phyloP scores from a whole-genome alignment of 2,113 vertebrate species.

The Nymphicus hollandicus region DNA sequence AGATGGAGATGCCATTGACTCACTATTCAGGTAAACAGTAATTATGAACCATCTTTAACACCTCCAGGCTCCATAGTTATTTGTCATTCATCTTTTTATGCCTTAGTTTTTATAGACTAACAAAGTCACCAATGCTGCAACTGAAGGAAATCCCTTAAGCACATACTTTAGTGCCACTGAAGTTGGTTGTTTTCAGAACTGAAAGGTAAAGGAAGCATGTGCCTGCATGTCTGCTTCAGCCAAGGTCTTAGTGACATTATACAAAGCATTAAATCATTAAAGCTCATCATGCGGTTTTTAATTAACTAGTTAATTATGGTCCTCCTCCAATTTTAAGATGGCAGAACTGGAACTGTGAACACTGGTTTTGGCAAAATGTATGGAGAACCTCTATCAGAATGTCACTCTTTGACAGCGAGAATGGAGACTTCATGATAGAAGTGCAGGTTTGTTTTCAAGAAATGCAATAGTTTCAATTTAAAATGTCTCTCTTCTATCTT shows the following conservation, averaged over 20 bases:
- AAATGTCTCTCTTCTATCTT: not conserved
- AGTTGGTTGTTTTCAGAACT: not conserved
- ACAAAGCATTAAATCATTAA: not conserved
- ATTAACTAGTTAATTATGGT: not conserved
- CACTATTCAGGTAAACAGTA: conserved; percentile 76
- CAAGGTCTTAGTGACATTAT: not conserved
- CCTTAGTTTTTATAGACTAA: not conserved
- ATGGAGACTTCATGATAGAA: fast-evolving
- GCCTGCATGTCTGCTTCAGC: not conserved
- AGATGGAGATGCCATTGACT: conserved; percentile 77
- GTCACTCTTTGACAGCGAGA: not conserved
- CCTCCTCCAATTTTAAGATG: not conserved
- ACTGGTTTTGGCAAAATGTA: not conserved
- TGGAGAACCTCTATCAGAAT: not conserved
- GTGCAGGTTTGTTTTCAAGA: not conserved
- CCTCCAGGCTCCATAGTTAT: not conserved
- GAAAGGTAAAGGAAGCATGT: not conserved
- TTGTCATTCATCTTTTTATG: not conserved
- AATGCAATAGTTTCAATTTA: not conserved
- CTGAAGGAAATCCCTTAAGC: not conserved
- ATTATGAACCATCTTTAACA: not conserved
- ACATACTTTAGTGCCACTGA: not conserved
- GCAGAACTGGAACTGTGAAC: not conserved
- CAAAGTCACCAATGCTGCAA: not conserved
- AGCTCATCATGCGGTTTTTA: not conserved